Evolutionary conservation across 2,888 invertebrate genomes (phyloP), one percentile per base, ranked within the genome.

Genomic region (Xanthorhoe spadicearia): DNA sequence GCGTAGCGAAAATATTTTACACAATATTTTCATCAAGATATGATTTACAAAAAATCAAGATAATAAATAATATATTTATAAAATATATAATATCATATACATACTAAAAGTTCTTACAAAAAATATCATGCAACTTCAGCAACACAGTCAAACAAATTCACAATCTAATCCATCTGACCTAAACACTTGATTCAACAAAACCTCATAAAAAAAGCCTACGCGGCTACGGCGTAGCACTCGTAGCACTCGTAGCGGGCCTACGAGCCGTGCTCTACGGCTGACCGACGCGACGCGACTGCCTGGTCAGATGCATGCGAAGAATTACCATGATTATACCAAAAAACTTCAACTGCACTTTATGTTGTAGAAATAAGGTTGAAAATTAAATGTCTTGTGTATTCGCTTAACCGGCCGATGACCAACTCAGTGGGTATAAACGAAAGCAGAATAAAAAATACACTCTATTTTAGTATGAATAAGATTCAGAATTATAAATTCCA

Each of bases 371-470:
- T 52, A 63, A 43, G 35, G 57, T 51, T 63, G 9, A 15, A 61
- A 53, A 64, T 68, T 52, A 18, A 52, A 55, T 10, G 15, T 8
- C 28, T 28, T 3, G 0, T 52, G 13, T 68, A 18, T 17, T 58
- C 54, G 61, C 62, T 46, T 68, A 74, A 66, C 52, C 83, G 85
- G 85, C 70, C 87, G 83, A 83, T 87, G 87, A 87, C 87, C 87
- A 85, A 69, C 66, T 67, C 68, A 59, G 66, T 70, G 61, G 64
- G 59, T 28, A 50, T 61, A 57, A 3, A 23, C 23, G 23, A 23
- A 23, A 23, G 4, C 23, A 1, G 4, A 23, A 23, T 23, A 23
- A 23, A 23, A 56, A 60, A 61, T 32, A 32, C 32, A 32, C 32
- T 32, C 32, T 32, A 7, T 32, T 32, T 0, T 7, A 0, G 4